phyloP scores from a whole-genome alignment of 2,113 vertebrate species.

The Blennius ocellaris region DNA sequence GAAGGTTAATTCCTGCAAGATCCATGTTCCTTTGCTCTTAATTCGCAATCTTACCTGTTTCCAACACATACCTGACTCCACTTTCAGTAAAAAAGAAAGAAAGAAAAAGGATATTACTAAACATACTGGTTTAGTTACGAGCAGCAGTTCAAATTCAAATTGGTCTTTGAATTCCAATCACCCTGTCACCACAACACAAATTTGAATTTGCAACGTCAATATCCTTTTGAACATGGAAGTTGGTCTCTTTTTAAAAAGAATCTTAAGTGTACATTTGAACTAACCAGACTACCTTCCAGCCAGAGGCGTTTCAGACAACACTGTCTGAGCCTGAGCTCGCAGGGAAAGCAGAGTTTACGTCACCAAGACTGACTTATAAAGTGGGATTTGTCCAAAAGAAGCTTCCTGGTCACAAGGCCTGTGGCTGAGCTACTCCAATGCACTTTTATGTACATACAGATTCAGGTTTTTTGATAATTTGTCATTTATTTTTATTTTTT shows the following conservation, averaged over 20 bases:
- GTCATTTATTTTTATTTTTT: slow-evolving; percentile 56
- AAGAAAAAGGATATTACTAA: slow-evolving; percentile 44
- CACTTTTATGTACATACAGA: slow-evolving; percentile 80
- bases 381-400: slow-evolving; percentile 7
- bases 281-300: slow-evolving; percentile 66
- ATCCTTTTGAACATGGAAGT: slow-evolving; percentile 67
- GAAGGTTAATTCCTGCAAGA: slow-evolving; percentile 60
- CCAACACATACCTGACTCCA: slow-evolving; percentile 20
- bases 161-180: no score
- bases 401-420: slow-evolving; percentile 67
- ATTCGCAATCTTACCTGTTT: slow-evolving; percentile 24
- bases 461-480: slow-evolving; percentile 52
- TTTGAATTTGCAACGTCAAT: slow-evolving; percentile 67
- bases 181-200: background rate
- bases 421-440: slow-evolving; percentile 68
- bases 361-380: no score
- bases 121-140: slow-evolving; percentile 45
- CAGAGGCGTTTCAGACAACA: slow-evolving; percentile 44
- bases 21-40: slow-evolving; percentile 46
- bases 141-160: slow-evolving; percentile 66
- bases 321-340: no score
- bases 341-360: no score
- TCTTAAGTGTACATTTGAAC: slow-evolving; percentile 50
- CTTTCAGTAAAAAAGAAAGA: slow-evolving; percentile 35
- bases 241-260: slow-evolving; percentile 41